phyloP scores from a whole-genome alignment of 2,888 invertebrate genomes.

The Metallyticus violacea region DNA sequence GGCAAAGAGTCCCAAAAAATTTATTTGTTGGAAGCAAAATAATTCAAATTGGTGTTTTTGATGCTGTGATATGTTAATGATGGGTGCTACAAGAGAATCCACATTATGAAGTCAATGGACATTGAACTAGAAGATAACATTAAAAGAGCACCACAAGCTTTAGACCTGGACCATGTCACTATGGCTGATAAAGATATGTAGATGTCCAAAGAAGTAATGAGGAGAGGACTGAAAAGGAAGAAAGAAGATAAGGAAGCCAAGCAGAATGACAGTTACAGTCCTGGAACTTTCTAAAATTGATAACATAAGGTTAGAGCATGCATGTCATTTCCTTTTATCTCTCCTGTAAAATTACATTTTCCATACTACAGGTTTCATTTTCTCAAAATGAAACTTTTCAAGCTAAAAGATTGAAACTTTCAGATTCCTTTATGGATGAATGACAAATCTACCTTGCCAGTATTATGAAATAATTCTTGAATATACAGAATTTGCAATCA shows the following conservation, averaged over 20 bases:
- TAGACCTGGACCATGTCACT: neutral
- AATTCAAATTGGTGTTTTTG: neutral
- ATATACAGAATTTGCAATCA: no score
- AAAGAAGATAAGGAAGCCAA: neutral
- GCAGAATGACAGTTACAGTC: neutral
- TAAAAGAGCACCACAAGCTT: neutral
- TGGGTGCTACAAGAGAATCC: neutral
- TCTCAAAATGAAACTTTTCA: neutral
- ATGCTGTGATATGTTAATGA: neutral
- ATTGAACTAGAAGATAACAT: neutral
- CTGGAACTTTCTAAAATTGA: neutral
- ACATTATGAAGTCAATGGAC: neutral
- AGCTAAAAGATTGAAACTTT: neutral
- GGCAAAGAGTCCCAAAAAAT: neutral
- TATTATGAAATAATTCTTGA: no score
- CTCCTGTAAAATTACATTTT: neutral
- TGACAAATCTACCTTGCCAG: neutral
- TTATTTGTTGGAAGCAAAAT: neutral
- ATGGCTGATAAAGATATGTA: neutral
- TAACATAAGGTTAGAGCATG: neutral
- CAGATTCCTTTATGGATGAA: neutral
- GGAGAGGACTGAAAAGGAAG: neutral
- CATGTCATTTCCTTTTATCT: neutral
- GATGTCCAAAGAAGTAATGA: neutral
- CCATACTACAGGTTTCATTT: neutral